These are phyloP conservation scores for Malacoctenus gilli DNA, from an alignment of 2,797 vertebrate species.

Conservation along the genomic window DNA sequence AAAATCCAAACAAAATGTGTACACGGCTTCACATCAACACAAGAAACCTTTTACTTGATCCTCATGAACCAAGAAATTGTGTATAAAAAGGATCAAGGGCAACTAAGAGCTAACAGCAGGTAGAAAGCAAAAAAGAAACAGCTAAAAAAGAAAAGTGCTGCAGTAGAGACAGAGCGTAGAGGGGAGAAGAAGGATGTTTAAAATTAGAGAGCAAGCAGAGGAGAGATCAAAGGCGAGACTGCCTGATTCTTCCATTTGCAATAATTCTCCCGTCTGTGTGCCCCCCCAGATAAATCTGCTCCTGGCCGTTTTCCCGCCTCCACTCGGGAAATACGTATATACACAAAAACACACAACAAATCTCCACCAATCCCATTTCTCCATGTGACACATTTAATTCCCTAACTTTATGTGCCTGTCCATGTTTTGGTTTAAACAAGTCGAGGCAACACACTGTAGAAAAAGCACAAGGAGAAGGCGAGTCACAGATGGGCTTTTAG, in stretches of 20 bases:
- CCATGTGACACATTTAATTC: slow-evolving; percentile 29
- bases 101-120: background rate
- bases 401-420: slow-evolving; percentile 9
- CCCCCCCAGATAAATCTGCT: slow-evolving; percentile 66
- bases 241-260: slow-evolving; percentile 65
- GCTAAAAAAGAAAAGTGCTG: slow-evolving; percentile 36
- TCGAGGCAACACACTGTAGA: slow-evolving; percentile 15
- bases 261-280: slow-evolving; percentile 66
- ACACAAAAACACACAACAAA: slow-evolving; percentile 17
- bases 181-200: slow-evolving; percentile 34
- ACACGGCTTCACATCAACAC: no score
- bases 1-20: no score
- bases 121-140: slow-evolving; percentile 7
- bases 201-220: slow-evolving; percentile 63
- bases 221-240: slow-evolving; percentile 67
- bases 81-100: no score
- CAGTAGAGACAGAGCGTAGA: slow-evolving; percentile 19
- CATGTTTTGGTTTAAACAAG: slow-evolving; percentile 24
- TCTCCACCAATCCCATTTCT: slow-evolving; percentile 52
- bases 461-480: slow-evolving; percentile 3
- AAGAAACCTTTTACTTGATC: no score
- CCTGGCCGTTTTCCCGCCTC: slow-evolving; percentile 42
- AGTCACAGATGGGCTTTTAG: slow-evolving; percentile 14
- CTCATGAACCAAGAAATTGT: no score
- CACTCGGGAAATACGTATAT: slow-evolving; percentile 12